These are phyloP conservation scores for Pycnonotus jocosus DNA, from an alignment of 2,113 vertebrate species.

Conservation along the genomic window DNA sequence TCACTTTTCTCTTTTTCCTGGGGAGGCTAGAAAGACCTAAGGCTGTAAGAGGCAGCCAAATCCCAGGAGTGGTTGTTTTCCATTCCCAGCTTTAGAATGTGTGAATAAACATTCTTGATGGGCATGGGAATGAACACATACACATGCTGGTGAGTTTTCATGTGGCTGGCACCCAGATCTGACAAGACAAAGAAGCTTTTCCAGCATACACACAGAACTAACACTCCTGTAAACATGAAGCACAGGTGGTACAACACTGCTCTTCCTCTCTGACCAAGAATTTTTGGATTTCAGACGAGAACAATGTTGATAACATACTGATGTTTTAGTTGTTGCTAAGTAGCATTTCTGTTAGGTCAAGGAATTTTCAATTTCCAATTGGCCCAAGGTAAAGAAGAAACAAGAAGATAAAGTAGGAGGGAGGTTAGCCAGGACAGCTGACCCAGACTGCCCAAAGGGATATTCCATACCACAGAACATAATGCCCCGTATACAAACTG, in stretches of 20 bases:
- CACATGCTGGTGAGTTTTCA: rapidly evolving
- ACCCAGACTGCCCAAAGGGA: neutral
- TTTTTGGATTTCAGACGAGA: neutral
- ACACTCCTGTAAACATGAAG: neutral
- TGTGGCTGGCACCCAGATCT: rapidly evolving
- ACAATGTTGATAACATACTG: neutral
- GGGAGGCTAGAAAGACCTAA: neutral
- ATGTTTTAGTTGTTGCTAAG: neutral
- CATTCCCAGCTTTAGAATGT: neutral
- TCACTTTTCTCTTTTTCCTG: neutral
- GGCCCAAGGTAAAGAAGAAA: no score
- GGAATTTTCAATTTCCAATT: neutral
- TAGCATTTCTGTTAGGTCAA: neutral
- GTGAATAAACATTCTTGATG: neutral
- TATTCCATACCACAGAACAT: neutral
- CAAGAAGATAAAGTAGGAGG: neutral
- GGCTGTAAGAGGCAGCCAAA: neutral
- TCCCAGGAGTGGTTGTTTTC: neutral
- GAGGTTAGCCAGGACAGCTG: neutral
- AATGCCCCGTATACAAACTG: rapidly evolving
- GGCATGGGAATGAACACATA: no score
- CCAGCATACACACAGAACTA: neutral
- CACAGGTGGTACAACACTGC: neutral
- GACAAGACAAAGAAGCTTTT: neutral
- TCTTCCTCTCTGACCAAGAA: neutral